phyloP scores from a whole-genome alignment of 2,113 vertebrate species.

The Caloenas nicobarica region DNA sequence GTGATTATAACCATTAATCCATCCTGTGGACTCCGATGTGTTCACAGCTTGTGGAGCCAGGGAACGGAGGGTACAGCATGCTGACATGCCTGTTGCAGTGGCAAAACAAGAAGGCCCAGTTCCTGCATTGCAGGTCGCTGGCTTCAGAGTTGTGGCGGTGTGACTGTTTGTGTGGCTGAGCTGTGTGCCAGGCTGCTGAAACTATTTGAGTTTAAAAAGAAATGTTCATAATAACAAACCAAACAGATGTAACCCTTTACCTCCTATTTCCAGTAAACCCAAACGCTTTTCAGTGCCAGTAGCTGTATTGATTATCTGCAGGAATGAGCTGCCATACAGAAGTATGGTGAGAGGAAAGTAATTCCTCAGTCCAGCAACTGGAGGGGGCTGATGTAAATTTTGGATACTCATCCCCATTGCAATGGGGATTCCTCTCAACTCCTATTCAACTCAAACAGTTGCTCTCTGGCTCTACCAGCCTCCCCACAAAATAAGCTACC shows the following conservation, averaged over 20 bases:
- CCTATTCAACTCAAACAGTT: neutral
- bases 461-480: neutral
- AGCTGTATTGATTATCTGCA: neutral
- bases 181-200: neutral
- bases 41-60: neutral
- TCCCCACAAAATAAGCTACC: neutral
- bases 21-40: neutral
- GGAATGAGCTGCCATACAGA: neutral
- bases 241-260: neutral
- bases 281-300: neutral
- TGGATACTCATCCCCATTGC: neutral
- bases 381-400: neutral
- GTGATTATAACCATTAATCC: neutral
- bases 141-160: neutral
- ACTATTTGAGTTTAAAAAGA: neutral
- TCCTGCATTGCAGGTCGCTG: neutral
- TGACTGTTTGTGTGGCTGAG: neutral
- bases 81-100: neutral
- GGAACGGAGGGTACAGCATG: rapidly evolving
- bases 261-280: neutral
- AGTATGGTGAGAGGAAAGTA: rapidly evolving
- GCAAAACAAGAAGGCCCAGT: slow-evolving; percentile 1
- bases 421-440: neutral
- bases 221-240: too few relatives aligned
- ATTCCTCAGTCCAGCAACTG: neutral